phyloP scores from a whole-genome alignment of 2,888 invertebrate species.

The Agriopis leucophaearia region DNA sequence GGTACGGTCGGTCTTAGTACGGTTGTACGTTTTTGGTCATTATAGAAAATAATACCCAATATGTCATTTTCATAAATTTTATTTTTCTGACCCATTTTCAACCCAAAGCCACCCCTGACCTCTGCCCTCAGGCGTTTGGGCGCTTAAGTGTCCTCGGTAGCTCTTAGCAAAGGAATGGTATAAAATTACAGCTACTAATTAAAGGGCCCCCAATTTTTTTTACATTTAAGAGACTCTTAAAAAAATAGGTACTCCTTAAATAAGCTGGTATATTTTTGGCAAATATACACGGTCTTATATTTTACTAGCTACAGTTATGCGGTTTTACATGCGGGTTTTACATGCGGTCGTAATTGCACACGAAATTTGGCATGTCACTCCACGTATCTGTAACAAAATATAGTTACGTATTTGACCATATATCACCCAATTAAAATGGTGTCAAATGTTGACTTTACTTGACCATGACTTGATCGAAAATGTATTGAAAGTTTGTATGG shows the following conservation, averaged over 20 bases:
- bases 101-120: slow-evolving; percentile 21
- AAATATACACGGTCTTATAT: neutral
- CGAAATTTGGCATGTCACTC: too few relatives aligned
- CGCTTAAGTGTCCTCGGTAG: slow-evolving; percentile 33
- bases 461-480: too few relatives aligned
- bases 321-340: too few relatives aligned
- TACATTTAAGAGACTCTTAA: slow-evolving; percentile 3
- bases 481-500: too few relatives aligned
- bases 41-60: neutral
- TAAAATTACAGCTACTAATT: slow-evolving; percentile 44
- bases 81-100: neutral
- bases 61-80: neutral
- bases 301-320: neutral
- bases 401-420: too few relatives aligned
- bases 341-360: too few relatives aligned
- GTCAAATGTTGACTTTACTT: too few relatives aligned
- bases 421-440: too few relatives aligned
- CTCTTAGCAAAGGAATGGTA: slow-evolving; percentile 40
- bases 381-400: too few relatives aligned
- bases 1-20: too few relatives aligned
- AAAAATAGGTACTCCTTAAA: slow-evolving; percentile 8
- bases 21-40: neutral
- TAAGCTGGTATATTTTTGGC: slow-evolving; percentile 1
- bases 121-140: slow-evolving; percentile 25
- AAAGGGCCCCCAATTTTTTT: slow-evolving; percentile 28